Evolutionary conservation across 2,888 invertebrate species (phyloP).

Genomic region (Drosophila niveifrons): DNA sequence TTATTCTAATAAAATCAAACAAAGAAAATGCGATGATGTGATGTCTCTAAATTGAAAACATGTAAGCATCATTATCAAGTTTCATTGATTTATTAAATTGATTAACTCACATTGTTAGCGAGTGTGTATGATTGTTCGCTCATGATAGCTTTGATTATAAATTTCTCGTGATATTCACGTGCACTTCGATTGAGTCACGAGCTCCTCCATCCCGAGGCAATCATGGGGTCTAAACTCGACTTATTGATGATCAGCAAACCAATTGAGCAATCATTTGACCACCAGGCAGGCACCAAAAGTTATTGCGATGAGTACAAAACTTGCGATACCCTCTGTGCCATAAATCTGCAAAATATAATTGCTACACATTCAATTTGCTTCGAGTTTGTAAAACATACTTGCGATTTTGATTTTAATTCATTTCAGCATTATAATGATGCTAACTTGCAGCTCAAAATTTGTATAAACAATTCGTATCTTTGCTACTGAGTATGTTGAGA

Average conservation of each 20-base stretch:
- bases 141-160: constrained; percentile 13
- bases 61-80: constrained; percentile 8
- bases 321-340: not conserved
- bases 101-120: constrained; percentile 4
- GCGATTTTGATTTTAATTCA: no score
- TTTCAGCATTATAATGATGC: no score
- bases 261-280: constrained; percentile 4
- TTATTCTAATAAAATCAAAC: constrained; percentile 8
- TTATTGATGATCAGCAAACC: constrained; percentile 5
- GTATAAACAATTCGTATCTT: not conserved
- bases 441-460: not conserved
- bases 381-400: no score
- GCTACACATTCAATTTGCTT: no score
- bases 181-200: constrained; percentile 12
- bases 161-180: constrained; percentile 29
- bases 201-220: constrained; percentile 1
- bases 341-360: not conserved
- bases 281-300: not conserved
- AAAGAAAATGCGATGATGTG: constrained; percentile 3
- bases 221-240: constrained; percentile 1
- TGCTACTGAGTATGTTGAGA: not conserved
- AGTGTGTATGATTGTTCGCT: not conserved
- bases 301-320: not conserved
- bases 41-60: not conserved
- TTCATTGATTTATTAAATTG: constrained; percentile 10